Conservation (phyloP, 2,797 vertebrate genomes). For the Xiphophorus birchmanni region DNA sequence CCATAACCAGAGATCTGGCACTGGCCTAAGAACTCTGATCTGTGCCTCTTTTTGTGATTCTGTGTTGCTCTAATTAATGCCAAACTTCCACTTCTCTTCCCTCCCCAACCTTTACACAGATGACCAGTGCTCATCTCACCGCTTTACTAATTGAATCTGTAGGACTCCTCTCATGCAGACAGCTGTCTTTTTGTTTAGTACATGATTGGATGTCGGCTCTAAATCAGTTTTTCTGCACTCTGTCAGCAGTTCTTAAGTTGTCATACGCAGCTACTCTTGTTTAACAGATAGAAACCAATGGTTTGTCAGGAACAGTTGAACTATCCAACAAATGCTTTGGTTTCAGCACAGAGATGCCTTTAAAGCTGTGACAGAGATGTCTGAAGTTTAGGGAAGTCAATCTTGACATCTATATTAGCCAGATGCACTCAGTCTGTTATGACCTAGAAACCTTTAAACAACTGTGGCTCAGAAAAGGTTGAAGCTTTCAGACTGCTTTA, state of each 20-base stretch:
- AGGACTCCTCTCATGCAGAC: background rate
- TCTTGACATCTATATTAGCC: conserved; percentile 24
- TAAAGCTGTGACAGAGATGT: conserved; percentile 14
- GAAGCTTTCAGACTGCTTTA: conserved; percentile 18
- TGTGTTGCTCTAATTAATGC: background rate
- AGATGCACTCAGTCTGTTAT: conserved; percentile 6
- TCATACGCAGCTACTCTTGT: conserved; percentile 1
- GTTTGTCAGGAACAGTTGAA: conserved; percentile 4
- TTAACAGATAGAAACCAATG: conserved; percentile 10
- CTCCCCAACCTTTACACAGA: background rate
- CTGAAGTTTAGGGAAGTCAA: conserved; percentile 13
- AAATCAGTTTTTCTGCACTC: conserved; percentile 2
- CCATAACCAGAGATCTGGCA: background rate
- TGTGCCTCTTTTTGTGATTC: background rate
- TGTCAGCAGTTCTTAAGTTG: conserved; percentile 6
- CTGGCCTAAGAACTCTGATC: background rate
- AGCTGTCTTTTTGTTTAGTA: conserved; percentile 11
- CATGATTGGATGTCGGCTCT: background rate
- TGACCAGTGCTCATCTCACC: background rate
- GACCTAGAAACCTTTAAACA: conserved; percentile 22
- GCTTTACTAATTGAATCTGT: background rate
- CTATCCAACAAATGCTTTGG: conserved; percentile 17
- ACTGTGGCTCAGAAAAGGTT: conserved; percentile 16
- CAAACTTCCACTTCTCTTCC: background rate
- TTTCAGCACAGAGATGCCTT: conserved; percentile 11